A percentile compares a stretch with the other conserved stretches of the same genome.
These are phyloP conservation scores for Casuarius casuarius DNA, from an alignment of 2,113 vertebrate genomes.

Conservation along the genomic window DNA sequence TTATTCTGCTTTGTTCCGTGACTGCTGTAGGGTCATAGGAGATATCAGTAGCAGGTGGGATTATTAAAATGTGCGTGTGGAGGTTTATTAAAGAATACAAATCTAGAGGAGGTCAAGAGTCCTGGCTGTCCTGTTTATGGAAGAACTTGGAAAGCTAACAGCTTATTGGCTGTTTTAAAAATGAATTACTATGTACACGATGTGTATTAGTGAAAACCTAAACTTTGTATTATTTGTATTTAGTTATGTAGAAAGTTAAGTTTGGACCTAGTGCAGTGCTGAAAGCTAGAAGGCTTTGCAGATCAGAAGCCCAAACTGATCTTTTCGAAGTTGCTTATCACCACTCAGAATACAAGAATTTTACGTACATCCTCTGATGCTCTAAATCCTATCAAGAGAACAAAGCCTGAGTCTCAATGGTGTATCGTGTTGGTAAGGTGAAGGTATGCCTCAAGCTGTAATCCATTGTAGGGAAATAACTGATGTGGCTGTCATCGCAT, in stretches of 20 bases:
- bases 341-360: background rate
- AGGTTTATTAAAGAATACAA: background rate
- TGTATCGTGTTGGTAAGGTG: rapidly evolving
- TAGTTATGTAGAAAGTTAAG: background rate
- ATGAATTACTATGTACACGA: background rate
- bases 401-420: background rate
- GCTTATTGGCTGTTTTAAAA: background rate
- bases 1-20: background rate
- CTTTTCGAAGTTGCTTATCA: background rate
- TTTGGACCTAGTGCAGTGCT: background rate
- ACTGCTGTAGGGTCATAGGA: rapidly evolving
- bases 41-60: background rate
- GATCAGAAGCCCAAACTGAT: background rate
- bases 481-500: background rate
- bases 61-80: background rate
- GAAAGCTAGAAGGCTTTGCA: background rate
- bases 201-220: background rate
- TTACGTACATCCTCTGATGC: background rate
- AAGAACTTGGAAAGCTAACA: background rate
- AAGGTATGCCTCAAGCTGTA: background rate
- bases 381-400: background rate
- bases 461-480: background rate
- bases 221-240: background rate
- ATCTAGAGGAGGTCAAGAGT: background rate
- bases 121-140: rapidly evolving